A percentile compares a stretch with the other conserved stretches of the same genome.
Conservation (phyloP, 2,797 vertebrate species). For the Steatocranus sp. region DNA sequence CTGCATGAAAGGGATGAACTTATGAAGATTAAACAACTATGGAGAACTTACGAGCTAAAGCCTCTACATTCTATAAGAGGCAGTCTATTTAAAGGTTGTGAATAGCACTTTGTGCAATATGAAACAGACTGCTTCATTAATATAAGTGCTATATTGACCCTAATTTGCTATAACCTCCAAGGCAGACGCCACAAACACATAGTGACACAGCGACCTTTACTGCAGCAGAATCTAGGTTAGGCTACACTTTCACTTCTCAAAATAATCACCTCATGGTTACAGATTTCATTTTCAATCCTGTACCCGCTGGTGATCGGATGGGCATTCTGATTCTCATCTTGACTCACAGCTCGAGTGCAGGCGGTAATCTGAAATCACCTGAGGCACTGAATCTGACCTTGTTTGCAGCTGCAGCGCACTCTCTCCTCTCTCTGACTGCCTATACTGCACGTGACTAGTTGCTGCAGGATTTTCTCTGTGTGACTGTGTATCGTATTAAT, state of each 20-base stretch:
- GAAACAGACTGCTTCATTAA: background rate
- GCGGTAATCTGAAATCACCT: conserved; percentile 55
- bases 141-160: conserved; percentile 11
- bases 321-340: conserved; percentile 30
- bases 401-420: conserved; percentile 18
- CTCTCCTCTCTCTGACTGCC: conserved; percentile 21
- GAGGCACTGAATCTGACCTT: conserved; percentile 40
- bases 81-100: background rate
- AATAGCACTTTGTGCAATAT: background rate
- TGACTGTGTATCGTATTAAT: conserved; percentile 47
- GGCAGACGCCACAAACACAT: background rate
- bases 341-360: conserved; percentile 7
- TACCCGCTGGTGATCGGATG: conserved; percentile 1
- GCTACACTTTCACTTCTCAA: background rate
- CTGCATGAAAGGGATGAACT: background rate
- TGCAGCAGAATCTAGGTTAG: conserved; percentile 45
- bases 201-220: background rate
- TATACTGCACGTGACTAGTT: conserved; percentile 32
- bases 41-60: background rate
- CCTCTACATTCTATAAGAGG: background rate
- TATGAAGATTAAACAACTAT: conserved; percentile 30
- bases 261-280: conserved; percentile 44
- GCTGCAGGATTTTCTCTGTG: conserved; percentile 51
- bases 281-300: conserved; percentile 42
- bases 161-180: conserved; percentile 27